Evolutionary conservation across 2,888 invertebrate species (phyloP), one percentile per base, ranked within the genome.

Genomic region (Pterostichus madidus): DNA sequence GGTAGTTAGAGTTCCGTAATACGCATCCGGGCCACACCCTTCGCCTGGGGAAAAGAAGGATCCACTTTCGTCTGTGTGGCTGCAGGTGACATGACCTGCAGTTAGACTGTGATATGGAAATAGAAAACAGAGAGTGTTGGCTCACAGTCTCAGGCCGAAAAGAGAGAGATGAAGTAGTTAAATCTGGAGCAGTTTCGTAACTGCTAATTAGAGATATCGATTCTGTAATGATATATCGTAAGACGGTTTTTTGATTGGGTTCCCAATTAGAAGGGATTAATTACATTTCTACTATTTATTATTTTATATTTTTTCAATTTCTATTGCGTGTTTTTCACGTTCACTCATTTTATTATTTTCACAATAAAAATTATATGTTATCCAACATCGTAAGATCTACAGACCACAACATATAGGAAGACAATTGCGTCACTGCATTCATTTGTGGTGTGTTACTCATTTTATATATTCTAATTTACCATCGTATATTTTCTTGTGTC

Each of bases 141-240:
- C 24, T 24, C 24, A 24, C 24, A 24, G 24, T 24, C 24, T 24
- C 24, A 24, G 24, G 24, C 24, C 24, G 24, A 24, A 24, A 24
- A 24, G 24, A 24, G 24, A 24, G 24, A 24, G 24, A 24, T 24
- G 3, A 24, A 44, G 53, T 53, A 49, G 80, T 64, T 80, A 68
- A 68, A 24, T 64, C 80, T 80, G 80, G 80, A 71, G 52, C 80
- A 80, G 64, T 80, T 68, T 71, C 80, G 80, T 80, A 80, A 80
- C 80, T 24, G 35, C 53, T 80, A 80, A 71, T 80, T 80, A 80
- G n/a, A 49, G 35, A 80, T 56, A 56, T 56, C 6, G 53, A 8
- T 17, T 56, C 53, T 56, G 53, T 56, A 56, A 56, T 56, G 15
- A 56, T 49, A 49, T 56, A 56, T 10, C 53, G 53, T 56, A 56